These are phyloP conservation scores for Apoderus coryli DNA, from an alignment of 2,888 invertebrate species.

Conservation along the genomic window DNA sequence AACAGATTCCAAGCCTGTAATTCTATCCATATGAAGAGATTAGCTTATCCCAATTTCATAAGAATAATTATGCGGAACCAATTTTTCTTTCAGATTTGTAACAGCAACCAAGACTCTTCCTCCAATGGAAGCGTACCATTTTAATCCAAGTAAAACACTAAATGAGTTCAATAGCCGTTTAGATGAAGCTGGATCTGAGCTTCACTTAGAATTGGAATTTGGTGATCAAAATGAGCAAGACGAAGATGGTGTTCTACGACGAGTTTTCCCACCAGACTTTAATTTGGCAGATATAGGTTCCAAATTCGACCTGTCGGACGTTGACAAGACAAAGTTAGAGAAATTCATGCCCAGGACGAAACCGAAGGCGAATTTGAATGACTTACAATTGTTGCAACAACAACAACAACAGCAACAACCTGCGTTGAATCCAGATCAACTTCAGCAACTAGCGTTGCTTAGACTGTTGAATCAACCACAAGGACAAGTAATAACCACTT, in stretches of 20 bases:
- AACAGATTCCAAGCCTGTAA: too few species aligned
- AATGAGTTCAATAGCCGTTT: slow-evolving; percentile 80
- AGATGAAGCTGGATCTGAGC: slow-evolving; percentile 78
- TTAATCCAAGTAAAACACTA: slow-evolving; percentile 70
- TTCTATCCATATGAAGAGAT: too few species aligned
- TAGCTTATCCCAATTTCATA: too few species aligned
- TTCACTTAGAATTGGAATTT: slow-evolving; percentile 74
- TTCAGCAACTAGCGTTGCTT: slow-evolving; percentile 34
- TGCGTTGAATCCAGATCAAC: slow-evolving; percentile 19
- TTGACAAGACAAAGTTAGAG: slow-evolving; percentile 47
- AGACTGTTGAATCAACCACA: slow-evolving; percentile 56
- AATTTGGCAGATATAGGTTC: slow-evolving; percentile 60
- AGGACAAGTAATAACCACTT: slow-evolving; percentile 61
- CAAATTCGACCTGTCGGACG: slow-evolving; percentile 54
- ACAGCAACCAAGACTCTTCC: slow-evolving; percentile 84
- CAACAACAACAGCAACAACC: slow-evolving; percentile 14
- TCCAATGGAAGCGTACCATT: slow-evolving; percentile 75
- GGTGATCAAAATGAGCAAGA: slow-evolving; percentile 63
- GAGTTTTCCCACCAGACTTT: slow-evolving; percentile 42
- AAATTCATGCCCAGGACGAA: slow-evolving; percentile 33
- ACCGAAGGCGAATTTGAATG: slow-evolving; percentile 11
- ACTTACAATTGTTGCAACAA: slow-evolving; percentile 8
- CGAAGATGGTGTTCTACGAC: slow-evolving; percentile 32
- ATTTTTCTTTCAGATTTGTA: slow-evolving; percentile 47
- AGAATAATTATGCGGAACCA: too few species aligned